A percentile compares a stretch with the other conserved stretches of the same genome.
phyloP scores from a whole-genome alignment of 2,888 invertebrate species.

The Sinohyriopsis cumingii region DNA sequence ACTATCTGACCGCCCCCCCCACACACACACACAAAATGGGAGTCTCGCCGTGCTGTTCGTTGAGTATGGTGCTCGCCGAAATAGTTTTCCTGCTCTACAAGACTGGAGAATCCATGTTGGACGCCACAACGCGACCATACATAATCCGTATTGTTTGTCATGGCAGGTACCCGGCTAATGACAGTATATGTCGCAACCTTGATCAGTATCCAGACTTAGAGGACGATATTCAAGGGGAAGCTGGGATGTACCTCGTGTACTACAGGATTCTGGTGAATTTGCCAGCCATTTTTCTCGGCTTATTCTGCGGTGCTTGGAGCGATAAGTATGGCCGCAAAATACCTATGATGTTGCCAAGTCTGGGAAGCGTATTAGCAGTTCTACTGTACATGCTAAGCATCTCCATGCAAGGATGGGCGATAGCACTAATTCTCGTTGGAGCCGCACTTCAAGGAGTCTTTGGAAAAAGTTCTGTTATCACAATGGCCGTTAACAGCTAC shows the following conservation, averaged over 20 bases:
- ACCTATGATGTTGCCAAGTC: slow-evolving; percentile 66
- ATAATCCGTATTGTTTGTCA: slow-evolving; percentile 65
- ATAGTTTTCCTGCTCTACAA: slow-evolving; percentile 70
- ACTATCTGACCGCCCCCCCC: background rate
- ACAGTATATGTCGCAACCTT: slow-evolving; percentile 40
- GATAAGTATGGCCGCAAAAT: slow-evolving; percentile 68
- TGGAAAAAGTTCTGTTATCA: slow-evolving; percentile 70
- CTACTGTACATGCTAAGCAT: slow-evolving; percentile 61
- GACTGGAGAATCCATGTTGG: slow-evolving; percentile 69
- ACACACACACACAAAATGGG: background rate
- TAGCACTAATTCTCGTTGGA: slow-evolving; percentile 62
- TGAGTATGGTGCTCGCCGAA: slow-evolving; percentile 50
- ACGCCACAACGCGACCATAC: slow-evolving; percentile 67
- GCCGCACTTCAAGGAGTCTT: slow-evolving; percentile 65
- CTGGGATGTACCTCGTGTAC: slow-evolving; percentile 64
- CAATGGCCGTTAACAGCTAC: slow-evolving; percentile 71
- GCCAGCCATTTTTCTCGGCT: slow-evolving; percentile 67
- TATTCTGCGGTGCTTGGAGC: slow-evolving; percentile 71
- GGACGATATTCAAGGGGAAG: slow-evolving; percentile 55
- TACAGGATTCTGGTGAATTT: slow-evolving; percentile 68
- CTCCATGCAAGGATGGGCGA: slow-evolving; percentile 33
- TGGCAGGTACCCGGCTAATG: slow-evolving; percentile 39
- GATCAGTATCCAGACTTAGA: slow-evolving; percentile 45
- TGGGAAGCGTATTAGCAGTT: slow-evolving; percentile 66
- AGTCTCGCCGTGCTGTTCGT: slow-evolving; percentile 15